Base-by-base conservation (phyloP, 1,140 invertebrate genomes). In the Zaprionus inermis region DNA sequence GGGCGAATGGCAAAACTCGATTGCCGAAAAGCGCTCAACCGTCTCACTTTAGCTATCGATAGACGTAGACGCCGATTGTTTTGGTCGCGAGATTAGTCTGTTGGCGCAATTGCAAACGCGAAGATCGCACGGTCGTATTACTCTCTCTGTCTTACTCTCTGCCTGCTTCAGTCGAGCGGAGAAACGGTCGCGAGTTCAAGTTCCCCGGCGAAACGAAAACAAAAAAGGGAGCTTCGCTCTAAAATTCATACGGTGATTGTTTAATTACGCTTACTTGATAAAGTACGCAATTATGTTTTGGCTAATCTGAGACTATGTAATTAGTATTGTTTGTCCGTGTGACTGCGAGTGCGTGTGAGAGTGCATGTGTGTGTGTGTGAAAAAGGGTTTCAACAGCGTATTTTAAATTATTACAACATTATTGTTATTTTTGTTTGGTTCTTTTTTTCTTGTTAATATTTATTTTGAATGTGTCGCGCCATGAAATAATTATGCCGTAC, bases 391-490 rank as follows among this genome's bases (percentile, higher is more conserved):
- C 14, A 63, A 63, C 55, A 63, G 52, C 58, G 22, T 24, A 61
- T 34, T 51, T n/a, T 16, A 36, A 54, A 55, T 63, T 24, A 24
- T 56, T 65, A 34, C 12, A 34, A 41, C n/a, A 44, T 44, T 44
- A 44, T 51, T 60, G 5, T 14, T 44, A 46, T 28, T 60, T 71
- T 71, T 56, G 18, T 61, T 67, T 44, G 38, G n/a, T 51, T 56
- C n/a, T 60, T 60, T 22, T 41, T 57, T 24, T 60, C 60, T 71
- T 56, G 18, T 65, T 67, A n/a, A n/a, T n/a, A 36, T 56, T 74
- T 54, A 63, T 65, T 61, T 70, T 28, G 57, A 70, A 70, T 71
- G 72, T 75, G 82, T 79, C 76, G 83, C 59, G 79, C 52, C 68
- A 82, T 82, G 70, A 78, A 85, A 82, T 74, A 72, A 69, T 61